Conservation (phyloP, 2,888 invertebrate genomes). For the Volucella inanis region DNA sequence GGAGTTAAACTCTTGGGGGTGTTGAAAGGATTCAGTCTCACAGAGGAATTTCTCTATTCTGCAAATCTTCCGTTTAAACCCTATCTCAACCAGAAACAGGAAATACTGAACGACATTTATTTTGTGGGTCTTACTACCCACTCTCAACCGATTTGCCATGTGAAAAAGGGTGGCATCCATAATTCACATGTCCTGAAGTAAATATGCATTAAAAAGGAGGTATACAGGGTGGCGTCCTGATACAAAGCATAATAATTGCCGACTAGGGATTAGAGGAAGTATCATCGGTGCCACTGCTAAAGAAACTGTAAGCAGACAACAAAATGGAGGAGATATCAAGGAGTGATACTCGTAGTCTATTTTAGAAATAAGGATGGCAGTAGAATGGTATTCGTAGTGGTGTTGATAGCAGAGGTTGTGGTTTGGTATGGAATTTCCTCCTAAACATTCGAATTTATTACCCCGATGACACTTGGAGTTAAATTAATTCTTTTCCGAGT, state of each 20-base stretch:
- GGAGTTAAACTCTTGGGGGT: slow-evolving; percentile 5
- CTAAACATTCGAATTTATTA: slow-evolving; percentile 71
- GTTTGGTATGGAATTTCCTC: slow-evolving; percentile 48
- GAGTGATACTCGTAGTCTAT: slow-evolving; percentile 25
- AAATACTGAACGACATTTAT: slow-evolving; percentile 59
- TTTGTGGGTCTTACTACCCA: slow-evolving; percentile 41
- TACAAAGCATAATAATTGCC: slow-evolving; percentile 72
- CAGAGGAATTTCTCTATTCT: background rate
- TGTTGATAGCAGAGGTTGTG: background rate
- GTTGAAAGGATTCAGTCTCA: slow-evolving; percentile 15
- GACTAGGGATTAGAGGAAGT: slow-evolving; percentile 62
- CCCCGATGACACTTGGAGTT: slow-evolving; percentile 71
- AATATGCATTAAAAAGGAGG: slow-evolving; percentile 63
- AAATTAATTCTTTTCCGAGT: slow-evolving; percentile 68
- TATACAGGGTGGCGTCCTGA: slow-evolving; percentile 49
- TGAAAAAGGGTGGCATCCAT: slow-evolving; percentile 52
- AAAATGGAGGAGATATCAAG: no score
- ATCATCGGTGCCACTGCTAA: slow-evolving; percentile 33
- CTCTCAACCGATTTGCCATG: background rate
- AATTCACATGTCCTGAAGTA: slow-evolving; percentile 69
- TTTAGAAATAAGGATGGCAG: slow-evolving; percentile 14
- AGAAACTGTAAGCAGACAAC: slow-evolving; percentile 21
- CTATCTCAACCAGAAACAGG: slow-evolving; percentile 43
- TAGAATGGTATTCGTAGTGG: background rate
- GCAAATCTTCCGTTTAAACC: slow-evolving; percentile 32